These are phyloP conservation scores for Marronus borbonicus DNA, from an alignment of 2,888 invertebrate genomes.

Conservation along the genomic window DNA sequence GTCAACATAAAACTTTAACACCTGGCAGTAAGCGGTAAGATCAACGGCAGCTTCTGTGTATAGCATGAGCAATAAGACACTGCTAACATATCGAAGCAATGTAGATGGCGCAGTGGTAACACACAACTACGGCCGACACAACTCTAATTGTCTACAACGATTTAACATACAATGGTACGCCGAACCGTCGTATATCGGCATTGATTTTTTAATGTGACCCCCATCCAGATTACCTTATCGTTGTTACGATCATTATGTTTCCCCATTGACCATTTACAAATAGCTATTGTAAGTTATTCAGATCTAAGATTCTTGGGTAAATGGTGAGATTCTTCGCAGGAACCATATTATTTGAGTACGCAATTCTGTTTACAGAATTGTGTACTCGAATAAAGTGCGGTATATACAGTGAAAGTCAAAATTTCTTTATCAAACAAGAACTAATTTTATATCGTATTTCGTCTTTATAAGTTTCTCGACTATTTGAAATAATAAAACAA, in stretches of 20 bases:
- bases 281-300: conserved; percentile 65
- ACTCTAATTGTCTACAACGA: conserved; percentile 65
- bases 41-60: conserved; percentile 37
- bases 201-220: conserved; percentile 68
- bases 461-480: too few species aligned
- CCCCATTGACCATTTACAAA: conserved; percentile 68
- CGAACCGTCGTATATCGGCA: conserved; percentile 65
- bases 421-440: too few species aligned
- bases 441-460: too few species aligned
- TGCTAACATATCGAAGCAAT: conserved; percentile 57
- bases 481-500: too few species aligned
- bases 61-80: conserved; percentile 50
- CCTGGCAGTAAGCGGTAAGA: conserved; percentile 21
- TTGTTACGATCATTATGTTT: conserved; percentile 63
- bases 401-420: too few species aligned
- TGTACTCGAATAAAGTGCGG: too few species aligned
- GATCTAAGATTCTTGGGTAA: conserved; percentile 57
- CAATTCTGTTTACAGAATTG: neutral
- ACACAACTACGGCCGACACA: conserved; percentile 60
- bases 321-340: conserved; percentile 57
- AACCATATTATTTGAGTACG: conserved; percentile 11
- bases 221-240: conserved; percentile 67
- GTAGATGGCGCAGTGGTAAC: conserved; percentile 51
- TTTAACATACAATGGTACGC: conserved; percentile 68
- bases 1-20: conserved; percentile 28